Evolutionary conservation across 2,797 vertebrate species (phyloP).

Genomic region (Pangasius macronema): DNA sequence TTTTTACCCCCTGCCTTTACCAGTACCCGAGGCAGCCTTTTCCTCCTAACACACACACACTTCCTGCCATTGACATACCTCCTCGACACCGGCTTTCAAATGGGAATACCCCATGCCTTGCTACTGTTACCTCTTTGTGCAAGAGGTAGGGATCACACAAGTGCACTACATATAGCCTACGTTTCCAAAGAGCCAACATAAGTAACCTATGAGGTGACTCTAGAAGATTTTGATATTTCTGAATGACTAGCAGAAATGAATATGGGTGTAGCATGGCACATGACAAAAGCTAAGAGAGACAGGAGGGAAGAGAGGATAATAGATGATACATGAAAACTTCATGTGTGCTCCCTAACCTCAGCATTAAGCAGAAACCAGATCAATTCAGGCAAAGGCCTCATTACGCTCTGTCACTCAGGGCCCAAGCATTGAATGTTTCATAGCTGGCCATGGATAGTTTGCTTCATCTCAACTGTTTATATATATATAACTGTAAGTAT

Average conservation of each 20-base stretch:
- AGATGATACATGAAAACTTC: not conserved
- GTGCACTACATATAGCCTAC: not conserved
- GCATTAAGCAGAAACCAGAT: not conserved
- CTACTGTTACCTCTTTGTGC: constrained; percentile 37
- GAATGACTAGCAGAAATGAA: not conserved
- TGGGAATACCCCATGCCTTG: constrained; percentile 51
- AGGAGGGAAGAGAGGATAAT: not conserved
- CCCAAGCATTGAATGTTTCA: not conserved
- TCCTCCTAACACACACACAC: constrained; percentile 84
- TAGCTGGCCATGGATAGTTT: not conserved
- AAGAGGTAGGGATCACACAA: constrained; percentile 18
- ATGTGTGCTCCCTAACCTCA: not conserved
- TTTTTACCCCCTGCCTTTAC: constrained; percentile 89
- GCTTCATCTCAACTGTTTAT: not conserved
- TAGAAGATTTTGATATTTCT: not conserved
- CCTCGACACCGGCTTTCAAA: constrained; percentile 64
- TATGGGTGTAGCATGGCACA: not conserved
- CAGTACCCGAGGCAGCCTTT: constrained; percentile 91
- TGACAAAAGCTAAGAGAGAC: not conserved
- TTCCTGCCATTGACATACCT: constrained; percentile 84
- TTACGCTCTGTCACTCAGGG: not conserved
- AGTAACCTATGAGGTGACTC: not conserved
- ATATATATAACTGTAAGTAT: not conserved
- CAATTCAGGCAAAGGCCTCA: not conserved
- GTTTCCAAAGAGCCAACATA: not conserved